Conservation (phyloP, 37 sponge, comb jelly and placozoan genomes). For the Geodia barretti region DNA sequence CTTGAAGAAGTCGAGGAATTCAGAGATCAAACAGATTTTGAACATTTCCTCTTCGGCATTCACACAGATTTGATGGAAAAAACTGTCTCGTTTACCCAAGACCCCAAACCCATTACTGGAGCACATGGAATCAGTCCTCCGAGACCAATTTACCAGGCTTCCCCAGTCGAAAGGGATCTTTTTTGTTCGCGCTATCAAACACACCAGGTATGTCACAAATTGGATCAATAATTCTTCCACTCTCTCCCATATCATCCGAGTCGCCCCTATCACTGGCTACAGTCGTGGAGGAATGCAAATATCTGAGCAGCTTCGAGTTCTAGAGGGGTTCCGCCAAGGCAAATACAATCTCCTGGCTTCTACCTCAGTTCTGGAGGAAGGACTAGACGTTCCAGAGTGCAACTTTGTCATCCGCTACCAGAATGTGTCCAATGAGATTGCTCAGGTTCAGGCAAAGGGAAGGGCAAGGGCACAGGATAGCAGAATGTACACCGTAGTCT, state of each 20-base stretch:
- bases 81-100: background rate
- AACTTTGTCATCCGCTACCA: slow-evolving; percentile 81
- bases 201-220: slow-evolving; percentile 22
- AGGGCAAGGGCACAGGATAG: slow-evolving; percentile 71
- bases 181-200: slow-evolving; percentile 54
- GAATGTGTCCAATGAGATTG: slow-evolving; percentile 71
- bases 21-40: too few species aligned
- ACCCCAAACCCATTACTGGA: slow-evolving; percentile 47
- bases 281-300: slow-evolving; percentile 44
- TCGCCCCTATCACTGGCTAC: slow-evolving; percentile 38
- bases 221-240: slow-evolving; percentile 49
- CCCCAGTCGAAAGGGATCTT: slow-evolving; percentile 36
- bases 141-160: background rate
- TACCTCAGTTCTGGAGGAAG: slow-evolving; percentile 84
- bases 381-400: slow-evolving; percentile 74
- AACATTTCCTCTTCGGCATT: too few species aligned
- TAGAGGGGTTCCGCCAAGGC: slow-evolving; percentile 53
- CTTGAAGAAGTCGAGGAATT: background rate
- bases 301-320: slow-evolving; percentile 49
- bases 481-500: slow-evolving; percentile 42
- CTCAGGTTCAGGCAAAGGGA: slow-evolving; percentile 67
- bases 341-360: slow-evolving; percentile 63
- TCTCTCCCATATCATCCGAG: background rate
- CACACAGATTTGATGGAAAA: background rate
- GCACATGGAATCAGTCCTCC: slow-evolving; percentile 6